Evolutionary conservation across 2,113 vertebrate species (phyloP).

Genomic region (Neomonachus schauinslandi): DNA sequence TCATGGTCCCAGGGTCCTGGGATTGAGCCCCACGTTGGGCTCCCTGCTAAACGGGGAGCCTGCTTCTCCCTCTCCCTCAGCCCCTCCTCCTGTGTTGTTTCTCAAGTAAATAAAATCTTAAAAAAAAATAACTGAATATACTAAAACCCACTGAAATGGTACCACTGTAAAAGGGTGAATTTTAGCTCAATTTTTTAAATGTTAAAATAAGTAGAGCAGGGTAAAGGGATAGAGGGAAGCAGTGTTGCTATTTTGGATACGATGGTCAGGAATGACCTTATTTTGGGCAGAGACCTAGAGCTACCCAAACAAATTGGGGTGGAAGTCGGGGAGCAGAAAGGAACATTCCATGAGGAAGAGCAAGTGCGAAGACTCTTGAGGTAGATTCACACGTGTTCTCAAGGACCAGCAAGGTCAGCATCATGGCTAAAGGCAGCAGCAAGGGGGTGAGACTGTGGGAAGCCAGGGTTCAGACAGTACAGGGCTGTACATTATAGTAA

Average conservation of each 20-base stretch:
- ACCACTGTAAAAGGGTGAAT: background rate
- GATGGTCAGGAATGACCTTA: background rate
- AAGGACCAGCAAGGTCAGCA: background rate
- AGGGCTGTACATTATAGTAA: background rate
- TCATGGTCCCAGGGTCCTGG: background rate
- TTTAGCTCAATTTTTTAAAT: background rate
- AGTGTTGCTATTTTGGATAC: background rate
- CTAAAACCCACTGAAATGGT: background rate
- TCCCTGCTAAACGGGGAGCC: background rate
- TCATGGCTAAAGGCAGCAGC: background rate
- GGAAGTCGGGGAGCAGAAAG: background rate
- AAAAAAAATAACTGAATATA: background rate
- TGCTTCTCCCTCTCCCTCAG: background rate
- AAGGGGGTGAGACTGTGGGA: background rate
- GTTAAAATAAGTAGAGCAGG: background rate
- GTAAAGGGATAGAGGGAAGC: background rate
- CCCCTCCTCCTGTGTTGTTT: background rate
- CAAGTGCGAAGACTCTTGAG: background rate
- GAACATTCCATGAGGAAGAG: constrained; percentile 13
- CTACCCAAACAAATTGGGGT: background rate
- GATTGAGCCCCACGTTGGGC: no score
- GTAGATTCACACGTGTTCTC: background rate
- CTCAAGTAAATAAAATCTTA: background rate
- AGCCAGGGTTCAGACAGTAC: background rate
- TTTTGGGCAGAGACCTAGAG: background rate